Conservation (phyloP, 2,113 vertebrate genomes). For the Xiphorhynchus elegans region DNA sequence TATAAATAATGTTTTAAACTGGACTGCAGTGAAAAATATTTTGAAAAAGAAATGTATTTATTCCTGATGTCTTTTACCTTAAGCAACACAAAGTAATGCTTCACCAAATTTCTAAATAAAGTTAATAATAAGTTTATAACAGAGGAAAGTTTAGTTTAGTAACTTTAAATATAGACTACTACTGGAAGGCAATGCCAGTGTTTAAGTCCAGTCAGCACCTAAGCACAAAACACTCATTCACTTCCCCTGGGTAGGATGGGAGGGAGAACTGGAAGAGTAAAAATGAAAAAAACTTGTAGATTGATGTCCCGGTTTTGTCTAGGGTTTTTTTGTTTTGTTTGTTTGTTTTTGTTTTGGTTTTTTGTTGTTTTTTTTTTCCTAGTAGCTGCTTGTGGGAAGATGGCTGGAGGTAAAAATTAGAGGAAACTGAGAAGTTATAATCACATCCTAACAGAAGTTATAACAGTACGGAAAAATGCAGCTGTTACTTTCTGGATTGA, state of each 20-base stretch:
- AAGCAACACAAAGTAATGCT: background rate
- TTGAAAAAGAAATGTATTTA: background rate
- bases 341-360: no score
- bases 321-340: no score
- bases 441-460: background rate
- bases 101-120: background rate
- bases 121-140: background rate
- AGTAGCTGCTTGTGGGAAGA: background rate
- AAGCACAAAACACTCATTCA: background rate
- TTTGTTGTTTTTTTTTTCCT: background rate
- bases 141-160: background rate
- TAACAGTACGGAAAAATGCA: background rate
- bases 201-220: background rate
- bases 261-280: background rate
- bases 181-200: background rate
- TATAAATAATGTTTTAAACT: background rate
- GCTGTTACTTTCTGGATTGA: background rate
- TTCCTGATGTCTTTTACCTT: background rate
- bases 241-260: background rate
- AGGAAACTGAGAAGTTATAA: background rate
- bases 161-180: background rate
- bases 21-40: background rate
- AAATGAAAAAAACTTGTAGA: background rate
- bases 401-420: background rate
- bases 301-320: background rate